Conservation (phyloP, 2,888 invertebrate genomes). For the Agrotis clavis region DNA sequence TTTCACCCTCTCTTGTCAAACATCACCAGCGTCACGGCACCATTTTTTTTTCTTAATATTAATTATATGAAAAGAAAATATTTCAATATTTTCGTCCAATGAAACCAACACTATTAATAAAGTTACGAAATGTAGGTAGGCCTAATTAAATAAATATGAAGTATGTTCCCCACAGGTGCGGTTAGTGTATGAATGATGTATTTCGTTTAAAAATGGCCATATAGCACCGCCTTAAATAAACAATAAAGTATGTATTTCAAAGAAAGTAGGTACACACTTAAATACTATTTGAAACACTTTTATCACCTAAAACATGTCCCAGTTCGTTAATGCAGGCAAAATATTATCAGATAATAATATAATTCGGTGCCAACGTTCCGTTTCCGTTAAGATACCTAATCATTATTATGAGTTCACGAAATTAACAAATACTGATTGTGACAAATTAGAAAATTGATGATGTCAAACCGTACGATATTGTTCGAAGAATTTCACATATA, state of each 20-base stretch:
- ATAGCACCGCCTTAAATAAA: constrained; percentile 20
- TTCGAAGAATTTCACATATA: constrained; percentile 61
- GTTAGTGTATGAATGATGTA: constrained; percentile 23
- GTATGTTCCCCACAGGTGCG: constrained; percentile 8
- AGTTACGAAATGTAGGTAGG: neutral
- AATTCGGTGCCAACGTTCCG: constrained; percentile 47
- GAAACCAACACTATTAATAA: constrained; percentile 1
- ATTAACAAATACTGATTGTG: constrained; percentile 34
- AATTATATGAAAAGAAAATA: too few relatives aligned
- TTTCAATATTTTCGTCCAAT: neutral
- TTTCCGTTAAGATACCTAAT: constrained; percentile 53
- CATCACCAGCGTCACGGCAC: too few relatives aligned
- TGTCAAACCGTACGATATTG: constrained; percentile 62
- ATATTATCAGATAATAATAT: constrained; percentile 61
- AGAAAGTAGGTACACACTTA: constrained; percentile 4
- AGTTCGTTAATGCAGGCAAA: constrained; percentile 53
- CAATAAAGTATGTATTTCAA: constrained; percentile 6
- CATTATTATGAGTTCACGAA: constrained; percentile 46
- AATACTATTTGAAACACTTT: constrained; percentile 43
- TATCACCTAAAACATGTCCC: constrained; percentile 52
- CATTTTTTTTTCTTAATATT: too few relatives aligned
- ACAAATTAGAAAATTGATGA: constrained; percentile 62
- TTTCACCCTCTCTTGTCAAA: too few relatives aligned
- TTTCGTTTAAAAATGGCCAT: constrained; percentile 10
- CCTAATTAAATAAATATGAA: neutral